Base-by-base conservation (phyloP, 2,888 invertebrate species). In the Eulithis prunata region DNA sequence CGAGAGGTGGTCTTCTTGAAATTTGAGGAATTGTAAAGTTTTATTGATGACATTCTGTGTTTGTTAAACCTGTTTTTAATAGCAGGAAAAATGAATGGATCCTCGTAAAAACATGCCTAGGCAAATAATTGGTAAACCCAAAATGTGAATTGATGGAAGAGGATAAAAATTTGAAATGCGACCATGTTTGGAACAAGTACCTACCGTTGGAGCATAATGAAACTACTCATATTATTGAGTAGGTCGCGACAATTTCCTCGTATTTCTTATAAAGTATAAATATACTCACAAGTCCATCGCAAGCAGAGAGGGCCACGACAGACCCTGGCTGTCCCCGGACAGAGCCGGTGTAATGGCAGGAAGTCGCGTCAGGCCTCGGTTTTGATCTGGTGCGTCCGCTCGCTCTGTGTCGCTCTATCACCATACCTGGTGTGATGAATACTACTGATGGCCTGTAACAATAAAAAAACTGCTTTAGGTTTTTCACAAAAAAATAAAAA, bases 321-420 rank as follows among this genome's bases (percentile, higher is more conserved):
- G 97, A 97, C 63, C 91, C 89, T 6, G 94, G 89, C 73, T 96
- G 95, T 54, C 96, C 96, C 62, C 95, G 91, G 68, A 98, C 94
- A 75, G 94, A 90, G 73, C 98, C 98, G 66, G 95, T 95, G 88
- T 96, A 97, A 91, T 97, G 97, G 85, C 97, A 97, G 61, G 94
- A 90, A 47, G 94, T 94, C 68, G 94, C 94, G 57, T 93, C 86
- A 36, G 87, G 82, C 66, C 85, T 85, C 53, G 94, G 94, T 74
- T 85, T 89, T 53, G 87, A 83, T 65, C 95, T 93, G 64, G 94
- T 93, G 70, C 95, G 92, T 55, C 93, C 88, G 71, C 76, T 75
- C 63, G 82, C 84, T 72, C 88, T 89, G 81, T 95, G 95, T 62
- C 96, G 93, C 88, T 97, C 97, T 73, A 97, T 94, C 68, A 97